phyloP scores from a whole-genome alignment of 1,140 invertebrate genomes.

The Marisa cornuarietis region DNA sequence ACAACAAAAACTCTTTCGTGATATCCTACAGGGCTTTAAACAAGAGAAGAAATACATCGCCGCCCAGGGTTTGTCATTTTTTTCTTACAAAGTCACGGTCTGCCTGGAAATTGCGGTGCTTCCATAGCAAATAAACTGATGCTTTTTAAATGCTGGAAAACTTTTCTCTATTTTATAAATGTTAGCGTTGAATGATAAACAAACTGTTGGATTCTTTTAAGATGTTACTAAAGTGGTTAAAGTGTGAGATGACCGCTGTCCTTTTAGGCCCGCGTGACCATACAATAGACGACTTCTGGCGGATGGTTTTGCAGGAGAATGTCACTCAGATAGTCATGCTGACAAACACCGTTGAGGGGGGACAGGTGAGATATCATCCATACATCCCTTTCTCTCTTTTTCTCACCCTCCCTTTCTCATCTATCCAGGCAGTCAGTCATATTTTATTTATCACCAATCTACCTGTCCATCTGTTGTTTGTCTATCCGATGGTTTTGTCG shows the following conservation, averaged over 20 bases:
- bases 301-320: constrained; percentile 46
- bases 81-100: background rate
- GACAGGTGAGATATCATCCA: constrained; percentile 29
- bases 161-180: background rate
- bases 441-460: too few relatives aligned
- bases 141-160: background rate
- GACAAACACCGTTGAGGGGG: constrained; percentile 41
- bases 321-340: constrained; percentile 44
- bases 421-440: too few relatives aligned
- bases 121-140: background rate
- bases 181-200: background rate
- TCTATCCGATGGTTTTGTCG: background rate
- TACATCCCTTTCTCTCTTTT: too few relatives aligned
- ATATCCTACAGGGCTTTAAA: constrained; percentile 1
- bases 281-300: constrained; percentile 47
- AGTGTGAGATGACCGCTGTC: too few relatives aligned
- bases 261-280: constrained; percentile 21
- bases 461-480: background rate
- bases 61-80: constrained; percentile 1
- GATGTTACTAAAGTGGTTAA: background rate
- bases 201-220: background rate
- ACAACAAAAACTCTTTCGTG: background rate
- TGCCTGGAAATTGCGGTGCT: background rate
- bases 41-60: constrained; percentile 18
- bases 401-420: too few relatives aligned